phyloP scores from a whole-genome alignment of 2,888 invertebrate genomes.

The Heliconius hortense region DNA sequence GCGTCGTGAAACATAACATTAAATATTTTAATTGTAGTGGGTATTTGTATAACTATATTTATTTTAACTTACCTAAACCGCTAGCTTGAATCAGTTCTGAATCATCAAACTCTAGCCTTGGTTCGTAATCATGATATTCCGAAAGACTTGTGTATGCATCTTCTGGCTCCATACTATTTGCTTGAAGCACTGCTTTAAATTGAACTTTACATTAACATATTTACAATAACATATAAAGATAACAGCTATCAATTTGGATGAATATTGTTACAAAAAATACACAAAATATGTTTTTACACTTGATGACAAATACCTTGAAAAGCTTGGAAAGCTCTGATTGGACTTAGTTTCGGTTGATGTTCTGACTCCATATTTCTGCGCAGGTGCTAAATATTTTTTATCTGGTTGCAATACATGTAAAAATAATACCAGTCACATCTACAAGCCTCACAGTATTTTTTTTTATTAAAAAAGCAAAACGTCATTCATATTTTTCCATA shows the following conservation, averaged over 20 bases:
- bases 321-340: conserved; percentile 73
- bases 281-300: conserved; percentile 11
- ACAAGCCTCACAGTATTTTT: neutral
- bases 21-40: neutral
- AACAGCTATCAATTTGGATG: neutral
- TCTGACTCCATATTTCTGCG: conserved; percentile 62
- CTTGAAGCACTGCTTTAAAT: conserved; percentile 59
- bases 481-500: conserved; percentile 16
- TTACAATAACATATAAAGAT: neutral
- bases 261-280: neutral
- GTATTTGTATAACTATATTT: conserved; percentile 21
- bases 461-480: conserved; percentile 18
- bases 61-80: conserved; percentile 83
- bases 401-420: neutral
- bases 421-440: neutral
- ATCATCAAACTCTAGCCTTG: conserved; percentile 97
- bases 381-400: conserved; percentile 8
- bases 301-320: conserved; percentile 63
- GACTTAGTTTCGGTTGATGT: conserved; percentile 70
- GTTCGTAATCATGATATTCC: conserved; percentile 96
- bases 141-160: conserved; percentile 94
- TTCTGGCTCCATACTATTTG: conserved; percentile 78
- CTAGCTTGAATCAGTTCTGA: conserved; percentile 90
- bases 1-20: neutral
- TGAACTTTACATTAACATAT: conserved; percentile 12